A percentile compares a stretch with the other conserved stretches of the same genome.
Evolutionary conservation across 2,113 vertebrate species (phyloP).

Genomic region (Mesitornis unicolor): DNA sequence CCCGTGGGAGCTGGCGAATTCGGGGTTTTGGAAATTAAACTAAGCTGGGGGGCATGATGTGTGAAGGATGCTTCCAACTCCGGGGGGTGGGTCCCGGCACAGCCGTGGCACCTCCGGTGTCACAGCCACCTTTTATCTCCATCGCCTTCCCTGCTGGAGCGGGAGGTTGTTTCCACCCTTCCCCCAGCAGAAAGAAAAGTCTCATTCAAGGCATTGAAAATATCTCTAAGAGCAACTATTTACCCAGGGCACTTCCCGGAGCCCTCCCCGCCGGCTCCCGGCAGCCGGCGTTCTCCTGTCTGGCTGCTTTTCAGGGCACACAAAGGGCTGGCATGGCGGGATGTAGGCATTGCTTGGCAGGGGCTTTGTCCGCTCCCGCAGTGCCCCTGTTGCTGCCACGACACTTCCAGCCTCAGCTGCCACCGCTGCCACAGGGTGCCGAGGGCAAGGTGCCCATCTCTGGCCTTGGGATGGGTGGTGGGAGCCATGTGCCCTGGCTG

Average conservation of each 20-base stretch:
- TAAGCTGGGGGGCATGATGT: rapidly evolving
- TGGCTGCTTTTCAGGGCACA: background rate
- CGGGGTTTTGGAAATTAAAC: background rate
- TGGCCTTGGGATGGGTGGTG: background rate
- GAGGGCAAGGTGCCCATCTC: background rate
- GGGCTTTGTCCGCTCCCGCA: background rate
- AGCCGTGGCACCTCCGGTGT: background rate
- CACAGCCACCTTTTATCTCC: background rate
- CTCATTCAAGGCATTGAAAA: background rate
- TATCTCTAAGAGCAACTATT: slow-evolving; percentile 36
- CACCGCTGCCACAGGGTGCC: rapidly evolving
- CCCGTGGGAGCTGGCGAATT: background rate
- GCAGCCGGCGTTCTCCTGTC: background rate
- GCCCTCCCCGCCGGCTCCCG: background rate
- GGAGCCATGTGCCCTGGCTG: rapidly evolving
- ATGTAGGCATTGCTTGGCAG: background rate
- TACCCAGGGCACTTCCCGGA: slow-evolving; percentile 3
- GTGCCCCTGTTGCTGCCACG: rapidly evolving
- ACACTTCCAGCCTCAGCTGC: background rate
- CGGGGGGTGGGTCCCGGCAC: rapidly evolving
- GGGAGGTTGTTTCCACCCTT: slow-evolving; percentile 4
- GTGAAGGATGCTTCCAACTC: rapidly evolving
- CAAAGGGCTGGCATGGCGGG: background rate
- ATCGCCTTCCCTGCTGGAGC: background rate
- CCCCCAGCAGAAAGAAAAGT: slow-evolving; percentile 26